Percentiles rank a stretch among this genome's conserved stretches.
Evolutionary conservation across 2,113 vertebrate species (phyloP).

Genomic region (Opisthocomus hoazin): DNA sequence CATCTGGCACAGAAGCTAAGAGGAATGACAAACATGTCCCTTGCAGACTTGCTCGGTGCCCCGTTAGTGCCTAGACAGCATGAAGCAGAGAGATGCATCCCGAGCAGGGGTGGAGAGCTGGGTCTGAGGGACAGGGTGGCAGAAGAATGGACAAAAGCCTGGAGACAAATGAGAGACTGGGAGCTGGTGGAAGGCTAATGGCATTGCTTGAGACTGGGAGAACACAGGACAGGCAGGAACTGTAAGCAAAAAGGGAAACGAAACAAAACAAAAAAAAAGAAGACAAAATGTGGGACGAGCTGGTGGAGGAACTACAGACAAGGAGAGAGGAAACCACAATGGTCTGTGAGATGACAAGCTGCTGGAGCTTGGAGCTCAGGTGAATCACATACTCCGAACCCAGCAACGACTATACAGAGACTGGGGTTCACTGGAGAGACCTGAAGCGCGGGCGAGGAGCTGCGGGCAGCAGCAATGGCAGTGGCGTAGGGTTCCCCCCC

Average conservation of each 20-base stretch:
- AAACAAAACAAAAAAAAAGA: no score
- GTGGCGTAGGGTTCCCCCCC: fast-evolving
- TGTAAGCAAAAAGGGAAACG: neutral
- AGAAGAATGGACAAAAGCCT: neutral
- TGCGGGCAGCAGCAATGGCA: fast-evolving
- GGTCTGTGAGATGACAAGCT: neutral
- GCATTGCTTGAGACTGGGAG: neutral
- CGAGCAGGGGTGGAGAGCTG: neutral
- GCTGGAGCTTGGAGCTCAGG: neutral
- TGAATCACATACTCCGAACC: neutral
- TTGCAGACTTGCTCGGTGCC: neutral
- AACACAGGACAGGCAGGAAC: neutral
- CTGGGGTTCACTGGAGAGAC: neutral
- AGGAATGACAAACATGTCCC: neutral
- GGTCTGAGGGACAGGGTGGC: neutral
- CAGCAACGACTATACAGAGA: neutral
- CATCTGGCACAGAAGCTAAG: neutral
- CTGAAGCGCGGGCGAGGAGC: neutral
- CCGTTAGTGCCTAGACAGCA: neutral
- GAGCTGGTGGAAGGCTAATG: neutral
- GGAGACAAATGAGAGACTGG: neutral
- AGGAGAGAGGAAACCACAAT: neutral
- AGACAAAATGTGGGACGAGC: neutral
- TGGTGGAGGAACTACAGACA: neutral
- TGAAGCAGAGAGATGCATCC: neutral